A percentile compares a stretch with the other conserved stretches of the same genome.
These are phyloP conservation scores for Trissolcus brochymenae DNA, from an alignment of 2,888 invertebrate species.

Conservation along the genomic window DNA sequence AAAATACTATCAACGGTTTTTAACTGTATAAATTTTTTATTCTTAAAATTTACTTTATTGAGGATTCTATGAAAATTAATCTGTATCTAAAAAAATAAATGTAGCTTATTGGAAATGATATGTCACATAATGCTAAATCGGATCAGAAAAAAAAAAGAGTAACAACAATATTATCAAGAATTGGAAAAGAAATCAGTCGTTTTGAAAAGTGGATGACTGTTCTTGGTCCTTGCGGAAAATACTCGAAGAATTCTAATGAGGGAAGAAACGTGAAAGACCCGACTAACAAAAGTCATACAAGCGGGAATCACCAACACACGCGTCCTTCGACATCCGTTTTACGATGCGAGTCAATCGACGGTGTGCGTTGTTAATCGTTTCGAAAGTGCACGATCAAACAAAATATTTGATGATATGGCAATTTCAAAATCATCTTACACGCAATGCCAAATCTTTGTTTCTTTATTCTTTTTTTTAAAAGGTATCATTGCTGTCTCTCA, in stretches of 20 bases:
- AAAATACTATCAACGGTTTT: not conserved
- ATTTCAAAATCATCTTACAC: constrained; percentile 31
- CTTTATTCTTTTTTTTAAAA: no score
- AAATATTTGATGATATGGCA: constrained; percentile 34
- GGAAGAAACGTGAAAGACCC: constrained; percentile 55
- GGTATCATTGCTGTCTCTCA: not conserved
- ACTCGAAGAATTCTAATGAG: constrained; percentile 63
- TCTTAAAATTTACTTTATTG: no score
- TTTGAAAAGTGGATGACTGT: constrained; percentile 31
- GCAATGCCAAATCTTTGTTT: constrained; percentile 29
- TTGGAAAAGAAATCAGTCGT: constrained; percentile 12
- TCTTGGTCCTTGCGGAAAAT: constrained; percentile 46
- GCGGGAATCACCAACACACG: constrained; percentile 37
- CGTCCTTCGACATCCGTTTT: constrained; percentile 46
- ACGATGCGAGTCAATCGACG: constrained; percentile 27
- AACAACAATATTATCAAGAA: constrained; percentile 2
- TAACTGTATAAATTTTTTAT: no score
- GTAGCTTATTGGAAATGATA: no score
- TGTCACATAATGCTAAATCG: no score
- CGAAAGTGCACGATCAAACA: constrained; percentile 30
- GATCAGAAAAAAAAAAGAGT: no score
- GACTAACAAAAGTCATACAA: constrained; percentile 56
- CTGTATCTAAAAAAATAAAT: not conserved
- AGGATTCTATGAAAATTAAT: no score
- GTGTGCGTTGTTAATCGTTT: constrained; percentile 36